These are phyloP conservation scores for Synodontis membranacea DNA, from an alignment of 2,113 vertebrate species.

Conservation along the genomic window DNA sequence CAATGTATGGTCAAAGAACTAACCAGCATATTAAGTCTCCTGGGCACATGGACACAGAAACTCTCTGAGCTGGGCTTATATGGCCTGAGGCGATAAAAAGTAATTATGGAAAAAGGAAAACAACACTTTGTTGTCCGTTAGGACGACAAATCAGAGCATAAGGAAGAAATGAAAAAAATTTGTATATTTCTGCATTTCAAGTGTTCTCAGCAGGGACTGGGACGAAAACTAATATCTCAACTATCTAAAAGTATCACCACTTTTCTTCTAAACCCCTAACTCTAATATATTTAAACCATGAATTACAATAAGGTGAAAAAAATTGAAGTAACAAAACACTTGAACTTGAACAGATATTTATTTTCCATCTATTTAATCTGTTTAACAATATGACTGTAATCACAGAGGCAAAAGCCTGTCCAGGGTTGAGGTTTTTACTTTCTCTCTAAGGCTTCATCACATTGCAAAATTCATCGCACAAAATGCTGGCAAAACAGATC, in stretches of 20 bases:
- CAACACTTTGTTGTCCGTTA: conserved; percentile 10
- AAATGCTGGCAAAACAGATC: no score
- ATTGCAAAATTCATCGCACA: no score
- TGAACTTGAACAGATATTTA: background rate
- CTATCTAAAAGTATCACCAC: background rate
- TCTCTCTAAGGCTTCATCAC: no score
- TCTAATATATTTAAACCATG: background rate
- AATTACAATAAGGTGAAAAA: background rate
- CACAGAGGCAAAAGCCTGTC: background rate
- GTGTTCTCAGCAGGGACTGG: no score
- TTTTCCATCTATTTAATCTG: no score
- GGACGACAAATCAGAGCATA: background rate
- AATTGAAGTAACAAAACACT: background rate
- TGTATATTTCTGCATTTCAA: no score
- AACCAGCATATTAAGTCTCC: conserved; percentile 10
- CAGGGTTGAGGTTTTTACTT: background rate
- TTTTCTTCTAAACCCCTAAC: background rate
- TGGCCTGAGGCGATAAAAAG: conserved; percentile 18
- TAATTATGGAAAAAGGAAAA: conserved; percentile 16
- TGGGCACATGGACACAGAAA: conserved; percentile 14
- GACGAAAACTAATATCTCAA: background rate
- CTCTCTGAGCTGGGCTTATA: conserved; percentile 16
- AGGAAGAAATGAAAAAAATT: background rate
- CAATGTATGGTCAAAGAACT: conserved; percentile 17
- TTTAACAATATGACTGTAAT: background rate